These are phyloP conservation scores for Agrilus mali DNA, from an alignment of 2,888 invertebrate genomes.

Conservation along the genomic window DNA sequence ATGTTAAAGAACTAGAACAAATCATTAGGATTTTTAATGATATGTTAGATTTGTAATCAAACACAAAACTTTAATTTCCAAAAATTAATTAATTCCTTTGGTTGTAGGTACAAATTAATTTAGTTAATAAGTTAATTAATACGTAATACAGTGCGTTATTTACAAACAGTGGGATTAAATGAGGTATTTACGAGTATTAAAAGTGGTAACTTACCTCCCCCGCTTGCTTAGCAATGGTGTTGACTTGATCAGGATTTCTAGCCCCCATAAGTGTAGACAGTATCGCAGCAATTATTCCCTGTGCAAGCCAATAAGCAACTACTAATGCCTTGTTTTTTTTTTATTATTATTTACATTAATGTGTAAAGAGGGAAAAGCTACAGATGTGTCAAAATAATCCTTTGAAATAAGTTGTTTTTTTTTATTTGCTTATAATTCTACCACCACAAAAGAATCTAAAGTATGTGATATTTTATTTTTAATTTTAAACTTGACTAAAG, in stretches of 20 bases:
- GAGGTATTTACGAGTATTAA: slow-evolving; percentile 2
- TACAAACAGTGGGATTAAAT: background rate
- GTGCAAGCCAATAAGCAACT: slow-evolving; percentile 37
- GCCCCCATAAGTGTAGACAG: slow-evolving; percentile 83
- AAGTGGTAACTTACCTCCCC: slow-evolving; percentile 67
- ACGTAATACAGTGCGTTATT: background rate
- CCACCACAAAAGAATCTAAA: too few relatives aligned
- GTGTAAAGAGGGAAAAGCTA: too few relatives aligned
- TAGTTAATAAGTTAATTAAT: background rate
- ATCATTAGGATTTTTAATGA: background rate
- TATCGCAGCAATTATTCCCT: slow-evolving; percentile 87
- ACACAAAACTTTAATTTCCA: background rate
- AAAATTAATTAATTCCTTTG: background rate
- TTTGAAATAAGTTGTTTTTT: too few relatives aligned
- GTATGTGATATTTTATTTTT: too few relatives aligned
- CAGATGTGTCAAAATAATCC: too few relatives aligned
- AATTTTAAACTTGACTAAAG: too few relatives aligned
- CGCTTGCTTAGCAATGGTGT: slow-evolving; percentile 89
- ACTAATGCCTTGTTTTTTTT: slow-evolving; percentile 9
- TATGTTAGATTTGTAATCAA: background rate
- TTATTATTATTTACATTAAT: too few relatives aligned
- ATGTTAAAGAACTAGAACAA: slow-evolving; percentile 74
- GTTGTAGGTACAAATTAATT: background rate
- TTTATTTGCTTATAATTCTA: too few relatives aligned
- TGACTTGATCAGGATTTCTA: slow-evolving; percentile 84